These are phyloP conservation scores for Ormia ochracea DNA, from an alignment of 2,888 invertebrate species.

Conservation along the genomic window DNA sequence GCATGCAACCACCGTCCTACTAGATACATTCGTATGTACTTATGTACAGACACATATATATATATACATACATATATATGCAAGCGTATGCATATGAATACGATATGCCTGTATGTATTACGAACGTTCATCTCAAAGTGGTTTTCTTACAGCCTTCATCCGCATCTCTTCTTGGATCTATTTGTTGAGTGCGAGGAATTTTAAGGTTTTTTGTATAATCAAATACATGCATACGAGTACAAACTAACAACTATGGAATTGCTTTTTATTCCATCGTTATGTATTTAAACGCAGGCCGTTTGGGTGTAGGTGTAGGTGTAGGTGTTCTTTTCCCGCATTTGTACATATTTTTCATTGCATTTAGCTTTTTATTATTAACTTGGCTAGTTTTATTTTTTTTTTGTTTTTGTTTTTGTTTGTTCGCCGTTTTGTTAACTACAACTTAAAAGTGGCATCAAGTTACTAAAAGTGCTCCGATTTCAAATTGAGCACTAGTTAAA, in stretches of 20 bases:
- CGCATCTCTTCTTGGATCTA: conserved; percentile 27
- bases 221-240: not conserved
- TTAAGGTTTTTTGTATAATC: not conserved
- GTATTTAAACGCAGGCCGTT: conserved; percentile 29
- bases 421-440: conserved; percentile 53
- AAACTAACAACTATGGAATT: not conserved
- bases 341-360: conserved; percentile 5
- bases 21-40: not conserved
- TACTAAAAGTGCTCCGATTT: conserved; percentile 55
- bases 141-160: conserved; percentile 50
- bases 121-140: conserved; percentile 29
- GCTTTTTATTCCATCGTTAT: not conserved
- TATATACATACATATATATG: not conserved
- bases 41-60: not conserved
- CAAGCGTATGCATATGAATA: not conserved
- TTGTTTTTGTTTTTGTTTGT: conserved; percentile 27
- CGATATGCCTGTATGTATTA: not conserved
- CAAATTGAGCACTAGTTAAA: conserved; percentile 61
- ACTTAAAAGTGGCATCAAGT: conserved; percentile 59
- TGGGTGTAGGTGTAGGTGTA: conserved; percentile 36
- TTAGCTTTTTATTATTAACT: conserved; percentile 27
- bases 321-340: conserved; percentile 11
- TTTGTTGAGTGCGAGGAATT: conserved; percentile 21
- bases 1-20: conserved; percentile 46
- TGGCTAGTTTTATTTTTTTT: not conserved